These are phyloP conservation scores for Amia ocellicauda DNA, from an alignment of 2,113 vertebrate species.

Conservation along the genomic window DNA sequence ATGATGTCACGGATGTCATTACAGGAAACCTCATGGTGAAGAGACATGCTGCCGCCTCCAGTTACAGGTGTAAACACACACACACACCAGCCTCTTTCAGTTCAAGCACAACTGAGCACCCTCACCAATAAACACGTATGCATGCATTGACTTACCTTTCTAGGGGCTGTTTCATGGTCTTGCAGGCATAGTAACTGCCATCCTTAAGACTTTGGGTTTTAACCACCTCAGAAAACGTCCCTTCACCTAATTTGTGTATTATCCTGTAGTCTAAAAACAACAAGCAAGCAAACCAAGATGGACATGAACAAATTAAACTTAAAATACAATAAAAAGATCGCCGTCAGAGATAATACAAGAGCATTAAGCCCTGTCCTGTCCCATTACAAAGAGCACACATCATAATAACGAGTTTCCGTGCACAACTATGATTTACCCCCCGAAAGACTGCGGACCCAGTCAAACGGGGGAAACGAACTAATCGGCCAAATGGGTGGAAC, in stretches of 20 bases:
- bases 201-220: conserved; percentile 77
- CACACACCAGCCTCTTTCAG: background rate
- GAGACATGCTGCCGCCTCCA: conserved; percentile 23
- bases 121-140: conserved; percentile 11
- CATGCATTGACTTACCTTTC: conserved; percentile 64
- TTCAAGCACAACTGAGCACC: background rate
- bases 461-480: background rate
- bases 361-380: too few relatives aligned
- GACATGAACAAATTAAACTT: too few relatives aligned
- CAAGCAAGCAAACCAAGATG: conserved; percentile 11
- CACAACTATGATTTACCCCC: too few relatives aligned
- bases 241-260: conserved; percentile 79
- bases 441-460: too few relatives aligned
- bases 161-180: conserved; percentile 78
- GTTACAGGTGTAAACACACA: conserved; percentile 29
- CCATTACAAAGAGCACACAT: too few relatives aligned
- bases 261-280: conserved; percentile 72
- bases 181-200: conserved; percentile 76
- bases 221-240: conserved; percentile 81
- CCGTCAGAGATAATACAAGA: too few relatives aligned
- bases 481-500: too few relatives aligned
- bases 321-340: too few relatives aligned
- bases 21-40: background rate
- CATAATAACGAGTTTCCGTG: too few relatives aligned
- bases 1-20: conserved; percentile 10